A percentile compares a stretch with the other conserved stretches of the same genome.
Conservation (phyloP, 2,888 invertebrate genomes). For the Eupeodes latifasciatus region DNA sequence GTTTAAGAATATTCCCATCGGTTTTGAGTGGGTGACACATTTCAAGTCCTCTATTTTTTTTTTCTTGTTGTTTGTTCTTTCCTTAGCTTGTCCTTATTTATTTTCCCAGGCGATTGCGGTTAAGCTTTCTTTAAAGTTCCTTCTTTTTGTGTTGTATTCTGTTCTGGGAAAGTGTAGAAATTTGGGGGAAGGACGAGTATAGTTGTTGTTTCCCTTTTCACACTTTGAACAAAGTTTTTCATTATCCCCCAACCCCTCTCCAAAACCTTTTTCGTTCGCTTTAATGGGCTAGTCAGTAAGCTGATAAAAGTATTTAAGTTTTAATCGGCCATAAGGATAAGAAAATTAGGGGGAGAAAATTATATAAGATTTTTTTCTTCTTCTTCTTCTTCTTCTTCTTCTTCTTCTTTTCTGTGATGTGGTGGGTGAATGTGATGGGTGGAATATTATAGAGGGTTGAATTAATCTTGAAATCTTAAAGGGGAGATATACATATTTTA, state of each 20-base stretch:
- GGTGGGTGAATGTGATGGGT: neutral
- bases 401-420: neutral
- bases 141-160: neutral
- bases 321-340: conserved; percentile 61
- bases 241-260: neutral
- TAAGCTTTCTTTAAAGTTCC: conserved; percentile 34
- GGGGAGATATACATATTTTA: conserved; percentile 26
- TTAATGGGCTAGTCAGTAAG: conserved; percentile 23
- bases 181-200: conserved; percentile 37
- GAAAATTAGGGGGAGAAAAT: conserved; percentile 33
- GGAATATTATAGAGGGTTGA: conserved; percentile 7
- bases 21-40: conserved; percentile 61
- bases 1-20: conserved; percentile 33
- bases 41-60: conserved; percentile 37
- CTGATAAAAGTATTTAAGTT: conserved; percentile 67
- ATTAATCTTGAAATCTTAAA: conserved; percentile 34
- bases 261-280: neutral
- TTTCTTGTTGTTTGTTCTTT: conserved; percentile 31
- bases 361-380: conserved; percentile 19
- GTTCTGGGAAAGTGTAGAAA: conserved; percentile 53
- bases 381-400: conserved; percentile 9
- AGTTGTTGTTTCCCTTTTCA: conserved; percentile 55
- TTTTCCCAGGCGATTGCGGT: conserved; percentile 55
- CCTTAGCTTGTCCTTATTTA: conserved; percentile 15
- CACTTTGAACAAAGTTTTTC: conserved; percentile 54